A percentile compares a stretch with the other conserved stretches of the same genome.
Evolutionary conservation across 2,888 invertebrate genomes (phyloP).

Genomic region (Pherbina coryleti): DNA sequence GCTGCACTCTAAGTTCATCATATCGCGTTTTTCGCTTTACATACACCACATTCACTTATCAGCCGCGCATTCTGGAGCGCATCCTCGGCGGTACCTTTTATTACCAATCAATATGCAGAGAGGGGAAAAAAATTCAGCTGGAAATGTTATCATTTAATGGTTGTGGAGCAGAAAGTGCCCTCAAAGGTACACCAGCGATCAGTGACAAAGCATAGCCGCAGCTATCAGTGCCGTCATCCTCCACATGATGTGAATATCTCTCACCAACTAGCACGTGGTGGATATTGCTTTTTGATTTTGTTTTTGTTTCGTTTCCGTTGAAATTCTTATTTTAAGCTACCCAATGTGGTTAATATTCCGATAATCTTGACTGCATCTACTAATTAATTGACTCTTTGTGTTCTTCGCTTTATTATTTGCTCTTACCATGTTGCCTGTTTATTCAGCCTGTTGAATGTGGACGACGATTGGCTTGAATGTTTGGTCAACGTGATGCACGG

Average conservation of each 20-base stretch:
- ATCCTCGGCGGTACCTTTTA: no score
- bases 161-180: conserved; percentile 49
- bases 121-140: background rate
- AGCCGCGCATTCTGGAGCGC: no score
- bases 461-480: background rate
- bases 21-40: background rate
- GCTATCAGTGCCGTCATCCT: conserved; percentile 27
- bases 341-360: conserved; percentile 58
- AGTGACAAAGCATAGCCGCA: conserved; percentile 13
- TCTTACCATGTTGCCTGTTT: conserved; percentile 2
- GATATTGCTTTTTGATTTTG: conserved; percentile 12
- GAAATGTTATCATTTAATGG: conserved; percentile 60
- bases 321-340: conserved; percentile 26
- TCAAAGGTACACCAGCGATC: background rate
- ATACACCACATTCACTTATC: no score
- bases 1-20: background rate
- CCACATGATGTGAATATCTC: conserved; percentile 4
- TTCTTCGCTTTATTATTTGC: conserved; percentile 47
- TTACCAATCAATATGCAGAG: background rate
- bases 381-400: conserved; percentile 70
- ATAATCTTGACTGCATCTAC: conserved; percentile 69
- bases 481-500: background rate
- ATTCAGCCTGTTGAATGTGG: conserved; percentile 17
- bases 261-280: background rate
- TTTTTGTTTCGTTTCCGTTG: conserved; percentile 31